A percentile compares a stretch with the other conserved stretches of the same genome.
These are phyloP conservation scores for Alexandromys fortis DNA, from an alignment of 2,113 vertebrate genomes.

Conservation along the genomic window DNA sequence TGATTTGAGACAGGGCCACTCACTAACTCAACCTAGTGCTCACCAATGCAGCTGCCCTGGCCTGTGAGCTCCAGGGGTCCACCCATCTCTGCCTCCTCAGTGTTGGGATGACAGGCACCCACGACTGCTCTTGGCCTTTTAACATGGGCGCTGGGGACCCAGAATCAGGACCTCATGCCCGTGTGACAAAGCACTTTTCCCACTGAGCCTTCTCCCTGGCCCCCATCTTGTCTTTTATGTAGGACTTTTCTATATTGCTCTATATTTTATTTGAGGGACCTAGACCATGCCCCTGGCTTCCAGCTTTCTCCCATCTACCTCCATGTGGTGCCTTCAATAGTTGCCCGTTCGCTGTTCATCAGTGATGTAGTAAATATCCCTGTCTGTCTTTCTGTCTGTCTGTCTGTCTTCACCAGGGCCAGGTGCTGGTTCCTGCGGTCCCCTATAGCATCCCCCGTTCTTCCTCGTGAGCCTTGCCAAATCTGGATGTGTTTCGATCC, in stretches of 20 bases:
- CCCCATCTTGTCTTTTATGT: background rate
- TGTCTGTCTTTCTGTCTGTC: background rate
- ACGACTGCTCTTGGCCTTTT: background rate
- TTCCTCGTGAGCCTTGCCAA: rapidly evolving
- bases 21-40: background rate
- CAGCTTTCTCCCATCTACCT: rapidly evolving
- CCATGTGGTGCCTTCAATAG: rapidly evolving
- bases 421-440: rapidly evolving
- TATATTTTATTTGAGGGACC: background rate
- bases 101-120: background rate
- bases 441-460: background rate
- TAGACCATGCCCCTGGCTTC: background rate
- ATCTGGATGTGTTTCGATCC: rapidly evolving
- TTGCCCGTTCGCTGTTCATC: background rate
- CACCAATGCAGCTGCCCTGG: background rate
- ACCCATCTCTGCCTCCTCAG: background rate
- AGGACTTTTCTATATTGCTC: background rate
- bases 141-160: no score
- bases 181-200: background rate
- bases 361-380: no score
- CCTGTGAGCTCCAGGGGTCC: background rate
- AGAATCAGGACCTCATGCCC: background rate
- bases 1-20: background rate
- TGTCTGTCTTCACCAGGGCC: rapidly evolving
- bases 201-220: background rate